Base-by-base conservation (phyloP, 2,113 vertebrate genomes). In the Takifugu flavidus region DNA sequence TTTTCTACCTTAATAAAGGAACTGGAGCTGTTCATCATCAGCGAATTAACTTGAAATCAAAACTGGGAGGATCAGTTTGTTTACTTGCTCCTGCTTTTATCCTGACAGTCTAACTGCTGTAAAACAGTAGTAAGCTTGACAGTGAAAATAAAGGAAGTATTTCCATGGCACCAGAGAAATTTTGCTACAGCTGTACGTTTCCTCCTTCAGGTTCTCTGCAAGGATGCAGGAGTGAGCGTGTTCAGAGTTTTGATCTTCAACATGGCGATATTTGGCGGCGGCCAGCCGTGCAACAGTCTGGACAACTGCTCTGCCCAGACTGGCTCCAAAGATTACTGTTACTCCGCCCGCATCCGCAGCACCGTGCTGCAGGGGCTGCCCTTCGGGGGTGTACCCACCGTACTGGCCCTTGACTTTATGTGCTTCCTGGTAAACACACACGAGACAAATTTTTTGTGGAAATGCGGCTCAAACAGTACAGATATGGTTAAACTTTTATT, bases 371-470 rank as follows among this genome's bases (percentile, higher is more conserved):
- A 98, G 88, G 97, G 97, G 28, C 90, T 98, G 84, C 95, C 96
- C 13, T 98, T 99, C 0, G 96, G 96, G 0, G 96, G 96, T 0
- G 95, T 98, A 56, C 96, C 96, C 82, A 98, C 96, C 0, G 97
- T 99, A 53, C 93, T 98, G 14, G 96, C 96, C 14, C 93, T 99
- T 0, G 96, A 99, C 86, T 98, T 99, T 68, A 98, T 99, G 94
- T 98, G 95, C 90, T 99, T 98, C 84, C 93, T 99, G 1, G 96
- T 98, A 86, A 93, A 39, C 34, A 39, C 34, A 39, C 34, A 11
- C 34, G 7, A 1, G 34, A 20, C 34, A 39, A 6, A 10, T 31
- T 3, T 20, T 20, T 20, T 20, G 20, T 20, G 20, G 20, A 20
- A 20, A 20, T 31, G 29, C 29, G 3, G 29, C 29, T 31, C 29